phyloP scores from a whole-genome alignment of 2,797 vertebrate species.

The Peromyscus nudipes region DNA sequence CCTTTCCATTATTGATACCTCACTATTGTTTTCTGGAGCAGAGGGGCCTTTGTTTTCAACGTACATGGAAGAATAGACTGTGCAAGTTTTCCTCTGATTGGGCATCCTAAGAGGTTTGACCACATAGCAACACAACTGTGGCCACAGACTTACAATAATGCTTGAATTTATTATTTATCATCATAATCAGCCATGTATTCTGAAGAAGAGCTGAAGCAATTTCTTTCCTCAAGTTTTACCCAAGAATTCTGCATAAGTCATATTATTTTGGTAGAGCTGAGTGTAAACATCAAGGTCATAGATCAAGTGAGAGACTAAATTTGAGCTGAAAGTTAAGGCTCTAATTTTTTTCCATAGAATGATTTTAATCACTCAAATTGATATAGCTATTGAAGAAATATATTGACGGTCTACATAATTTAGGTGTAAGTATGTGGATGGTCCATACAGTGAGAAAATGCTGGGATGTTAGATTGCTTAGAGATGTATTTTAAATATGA shows the following conservation, averaged over 20 bases:
- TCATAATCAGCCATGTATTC: not conserved
- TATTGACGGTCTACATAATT: not conserved
- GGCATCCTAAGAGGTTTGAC: not conserved
- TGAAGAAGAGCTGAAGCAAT: not conserved
- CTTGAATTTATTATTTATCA: not conserved
- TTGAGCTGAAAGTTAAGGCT: not conserved
- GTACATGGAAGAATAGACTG: not conserved
- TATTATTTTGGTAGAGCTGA: constrained; percentile 43
- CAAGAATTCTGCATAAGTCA: not conserved
- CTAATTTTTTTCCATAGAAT: constrained; percentile 2
- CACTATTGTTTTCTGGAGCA: not conserved
- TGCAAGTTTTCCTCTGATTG: constrained; percentile 20
- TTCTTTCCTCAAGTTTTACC: not conserved
- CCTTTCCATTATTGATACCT: not conserved
- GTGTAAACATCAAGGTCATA: not conserved
- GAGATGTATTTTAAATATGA: constrained; percentile 31
- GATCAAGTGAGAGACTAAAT: not conserved
- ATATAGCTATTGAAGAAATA: not conserved
- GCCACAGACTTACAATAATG: not conserved
- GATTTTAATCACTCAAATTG: constrained; percentile 3
- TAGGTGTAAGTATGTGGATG: not conserved
- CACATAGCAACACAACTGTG: not conserved
- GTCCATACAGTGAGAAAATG: not conserved
- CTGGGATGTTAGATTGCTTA: not conserved
- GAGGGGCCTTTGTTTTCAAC: not conserved